These are phyloP conservation scores for Anticlea derivata DNA, from an alignment of 2,888 invertebrate genomes.

Conservation along the genomic window DNA sequence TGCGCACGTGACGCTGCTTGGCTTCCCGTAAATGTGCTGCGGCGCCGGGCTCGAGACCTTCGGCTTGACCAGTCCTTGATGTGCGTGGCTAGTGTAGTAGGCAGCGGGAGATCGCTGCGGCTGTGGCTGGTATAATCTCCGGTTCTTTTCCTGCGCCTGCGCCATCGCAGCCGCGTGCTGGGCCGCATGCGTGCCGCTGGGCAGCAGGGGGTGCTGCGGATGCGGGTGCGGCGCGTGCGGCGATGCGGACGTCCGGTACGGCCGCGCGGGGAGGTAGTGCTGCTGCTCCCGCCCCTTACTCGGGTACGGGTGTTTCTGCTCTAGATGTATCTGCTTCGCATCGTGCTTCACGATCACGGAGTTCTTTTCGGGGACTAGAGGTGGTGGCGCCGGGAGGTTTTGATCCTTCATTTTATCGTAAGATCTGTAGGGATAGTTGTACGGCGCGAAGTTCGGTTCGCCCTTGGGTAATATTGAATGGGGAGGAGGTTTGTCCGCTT, in stretches of 20 bases:
- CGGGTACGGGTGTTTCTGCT: constrained; percentile 83
- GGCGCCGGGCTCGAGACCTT: constrained; percentile 92
- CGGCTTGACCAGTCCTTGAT: constrained; percentile 81
- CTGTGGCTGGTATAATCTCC: constrained; percentile 85
- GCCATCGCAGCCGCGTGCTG: constrained; percentile 55
- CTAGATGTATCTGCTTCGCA: constrained; percentile 85
- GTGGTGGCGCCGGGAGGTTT: constrained; percentile 86
- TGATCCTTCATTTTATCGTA: constrained; percentile 87
- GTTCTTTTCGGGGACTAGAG: constrained; percentile 88
- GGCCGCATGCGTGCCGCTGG: constrained; percentile 64
- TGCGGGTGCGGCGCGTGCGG: constrained; percentile 71
- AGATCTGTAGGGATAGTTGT: constrained; percentile 85
- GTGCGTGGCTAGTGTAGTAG: constrained; percentile 56
- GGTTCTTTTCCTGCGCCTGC: constrained; percentile 86
- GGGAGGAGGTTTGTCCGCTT: constrained; percentile 61
- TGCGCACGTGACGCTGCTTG: constrained; percentile 76
- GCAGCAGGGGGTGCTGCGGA: constrained; percentile 54
- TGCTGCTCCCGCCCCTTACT: constrained; percentile 82
- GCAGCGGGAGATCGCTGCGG: constrained; percentile 85
- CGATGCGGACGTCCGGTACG: constrained; percentile 75
- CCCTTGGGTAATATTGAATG: constrained; percentile 81
- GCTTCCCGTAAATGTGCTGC: constrained; percentile 89
- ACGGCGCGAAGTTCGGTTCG: constrained; percentile 87
- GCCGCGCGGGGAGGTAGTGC: constrained; percentile 80
- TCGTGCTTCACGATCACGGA: constrained; percentile 92